A percentile compares a stretch with the other conserved stretches of the same genome.
phyloP scores from a whole-genome alignment of 2,113 vertebrate genomes.

The Aramus guarauna region DNA sequence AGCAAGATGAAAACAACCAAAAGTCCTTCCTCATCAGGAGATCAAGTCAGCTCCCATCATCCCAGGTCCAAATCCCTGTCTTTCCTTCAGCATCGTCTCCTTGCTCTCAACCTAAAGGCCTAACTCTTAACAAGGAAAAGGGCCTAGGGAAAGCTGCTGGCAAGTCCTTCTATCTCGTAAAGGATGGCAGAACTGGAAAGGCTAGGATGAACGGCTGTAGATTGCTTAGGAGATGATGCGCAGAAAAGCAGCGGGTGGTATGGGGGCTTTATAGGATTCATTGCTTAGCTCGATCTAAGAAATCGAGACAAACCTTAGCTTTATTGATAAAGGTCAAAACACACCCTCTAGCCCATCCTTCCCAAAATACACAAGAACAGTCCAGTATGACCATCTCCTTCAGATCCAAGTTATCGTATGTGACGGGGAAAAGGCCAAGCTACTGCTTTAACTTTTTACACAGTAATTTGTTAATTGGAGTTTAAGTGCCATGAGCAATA shows the following conservation, averaged over 20 bases:
- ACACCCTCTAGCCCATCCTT: background rate
- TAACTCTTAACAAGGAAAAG: background rate
- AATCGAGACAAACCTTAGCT: background rate
- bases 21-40: background rate
- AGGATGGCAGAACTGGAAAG: background rate
- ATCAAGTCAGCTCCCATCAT: background rate
- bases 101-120: background rate
- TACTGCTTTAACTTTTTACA: background rate
- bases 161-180: accelerated
- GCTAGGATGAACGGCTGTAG: background rate
- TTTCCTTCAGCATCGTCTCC: background rate
- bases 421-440: background rate
- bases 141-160: background rate
- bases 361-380: background rate
- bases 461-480: background rate
- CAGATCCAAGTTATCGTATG: background rate
- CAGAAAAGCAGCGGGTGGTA: background rate
- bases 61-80: accelerated
- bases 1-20: accelerated
- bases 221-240: background rate
- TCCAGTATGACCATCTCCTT: background rate
- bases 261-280: background rate
- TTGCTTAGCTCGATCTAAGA: background rate
- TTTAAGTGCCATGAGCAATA: background rate
- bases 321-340: background rate